Percentiles rank a stretch among this genome's conserved stretches.
Evolutionary conservation across 2,888 invertebrate genomes (phyloP).

Genomic region (Sympetrum striolatum): DNA sequence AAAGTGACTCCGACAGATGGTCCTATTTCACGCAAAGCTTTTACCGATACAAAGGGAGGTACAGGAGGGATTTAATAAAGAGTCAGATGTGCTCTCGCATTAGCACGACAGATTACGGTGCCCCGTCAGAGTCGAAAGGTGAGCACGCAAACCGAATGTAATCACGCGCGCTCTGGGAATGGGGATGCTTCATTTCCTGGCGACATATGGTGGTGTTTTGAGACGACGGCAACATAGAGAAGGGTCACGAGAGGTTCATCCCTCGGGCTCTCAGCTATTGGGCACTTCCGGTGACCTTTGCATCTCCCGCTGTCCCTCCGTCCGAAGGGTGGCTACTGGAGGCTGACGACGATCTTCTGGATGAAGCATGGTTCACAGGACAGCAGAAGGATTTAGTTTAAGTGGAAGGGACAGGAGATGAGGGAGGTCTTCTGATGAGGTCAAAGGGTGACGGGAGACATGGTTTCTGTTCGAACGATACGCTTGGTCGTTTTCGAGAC

Average conservation of each 20-base stretch:
- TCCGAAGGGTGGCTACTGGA: background rate
- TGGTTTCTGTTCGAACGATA: background rate
- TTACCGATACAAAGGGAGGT: background rate
- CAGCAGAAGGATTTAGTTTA: background rate
- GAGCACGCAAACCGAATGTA: constrained; percentile 1
- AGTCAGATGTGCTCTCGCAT: background rate
- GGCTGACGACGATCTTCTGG: background rate
- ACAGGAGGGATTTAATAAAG: background rate
- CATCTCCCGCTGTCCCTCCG: background rate
- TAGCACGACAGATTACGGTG: background rate
- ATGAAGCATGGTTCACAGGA: background rate
- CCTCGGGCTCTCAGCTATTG: background rate
- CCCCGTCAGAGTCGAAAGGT: background rate
- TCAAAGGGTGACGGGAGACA: background rate
- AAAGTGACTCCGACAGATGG: background rate
- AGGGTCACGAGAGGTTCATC: background rate
- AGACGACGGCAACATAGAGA: background rate
- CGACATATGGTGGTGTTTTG: constrained; percentile 32
- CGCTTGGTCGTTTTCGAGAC: too few species aligned
- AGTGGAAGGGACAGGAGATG: background rate
- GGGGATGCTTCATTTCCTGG: background rate
- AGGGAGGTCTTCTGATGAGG: background rate
- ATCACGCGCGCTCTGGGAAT: background rate
- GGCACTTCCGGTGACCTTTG: constrained; percentile 23
- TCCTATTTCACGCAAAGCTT: background rate